Conservation (phyloP, 2,888 invertebrate genomes). For the Caenorhabditis imperialis region DNA sequence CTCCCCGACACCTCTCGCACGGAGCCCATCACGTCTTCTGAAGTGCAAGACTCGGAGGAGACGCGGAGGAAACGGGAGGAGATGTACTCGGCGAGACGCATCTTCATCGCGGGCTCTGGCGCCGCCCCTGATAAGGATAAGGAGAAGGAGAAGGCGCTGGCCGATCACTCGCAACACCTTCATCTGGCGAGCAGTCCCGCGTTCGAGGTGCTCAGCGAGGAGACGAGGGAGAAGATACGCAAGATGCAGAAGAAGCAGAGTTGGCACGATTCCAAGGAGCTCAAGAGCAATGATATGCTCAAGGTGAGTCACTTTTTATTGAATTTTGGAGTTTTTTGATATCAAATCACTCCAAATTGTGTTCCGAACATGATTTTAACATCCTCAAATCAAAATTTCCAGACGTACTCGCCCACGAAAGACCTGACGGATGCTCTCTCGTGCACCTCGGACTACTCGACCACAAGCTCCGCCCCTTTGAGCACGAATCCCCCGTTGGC, state of each 20-base stretch:
- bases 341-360: no score
- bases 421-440: slow-evolving; percentile 65
- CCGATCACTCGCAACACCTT: slow-evolving; percentile 70
- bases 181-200: slow-evolving; percentile 67
- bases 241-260: slow-evolving; percentile 69
- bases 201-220: slow-evolving; percentile 70
- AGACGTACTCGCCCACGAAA: slow-evolving; percentile 55
- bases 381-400: no score
- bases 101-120: slow-evolving; percentile 71
- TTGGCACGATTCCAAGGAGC: slow-evolving; percentile 57
- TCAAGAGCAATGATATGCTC: slow-evolving; percentile 27
- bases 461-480: slow-evolving; percentile 65
- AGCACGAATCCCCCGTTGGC: slow-evolving; percentile 54
- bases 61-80: slow-evolving; percentile 58
- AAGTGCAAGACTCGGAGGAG: slow-evolving; percentile 30
- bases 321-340: slow-evolving; percentile 10
- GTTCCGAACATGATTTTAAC: no score
- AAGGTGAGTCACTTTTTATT: slow-evolving; percentile 21
- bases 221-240: slow-evolving; percentile 73
- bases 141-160: slow-evolving; percentile 58
- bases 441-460: slow-evolving; percentile 70
- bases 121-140: slow-evolving; percentile 51
- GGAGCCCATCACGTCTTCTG: slow-evolving; percentile 46
- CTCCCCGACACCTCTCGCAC: slow-evolving; percentile 59
- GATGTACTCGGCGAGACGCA: slow-evolving; percentile 72